Percentiles rank a stretch among this genome's conserved stretches.
phyloP scores from a whole-genome alignment of 2,888 invertebrate genomes.

The Ectemnius continuus region DNA sequence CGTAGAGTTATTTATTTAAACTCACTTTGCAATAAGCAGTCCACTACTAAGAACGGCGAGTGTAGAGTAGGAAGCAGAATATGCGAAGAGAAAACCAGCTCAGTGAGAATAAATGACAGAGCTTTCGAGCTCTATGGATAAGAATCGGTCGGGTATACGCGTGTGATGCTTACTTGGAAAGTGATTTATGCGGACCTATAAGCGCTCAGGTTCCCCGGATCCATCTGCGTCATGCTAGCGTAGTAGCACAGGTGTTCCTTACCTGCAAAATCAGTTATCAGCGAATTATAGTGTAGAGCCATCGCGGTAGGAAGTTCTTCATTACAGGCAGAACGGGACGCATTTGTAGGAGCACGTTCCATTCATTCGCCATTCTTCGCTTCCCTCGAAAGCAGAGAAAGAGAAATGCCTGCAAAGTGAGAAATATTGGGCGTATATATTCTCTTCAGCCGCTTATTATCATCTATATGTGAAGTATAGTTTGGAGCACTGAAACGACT shows the following conservation, averaged over 20 bases:
- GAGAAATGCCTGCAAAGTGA: no score
- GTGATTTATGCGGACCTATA: slow-evolving; percentile 52
- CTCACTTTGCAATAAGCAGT: not conserved
- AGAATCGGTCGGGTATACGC: slow-evolving; percentile 51
- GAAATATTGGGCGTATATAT: no score
- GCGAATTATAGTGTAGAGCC: not conserved
- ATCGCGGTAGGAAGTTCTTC: slow-evolving; percentile 1
- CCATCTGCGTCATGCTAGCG: slow-evolving; percentile 50
- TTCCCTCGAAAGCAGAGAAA: no score
- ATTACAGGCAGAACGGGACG: not conserved
- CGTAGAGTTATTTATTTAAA: not conserved
- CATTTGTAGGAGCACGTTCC: not conserved
- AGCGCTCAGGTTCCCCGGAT: slow-evolving; percentile 38
- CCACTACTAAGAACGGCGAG: not conserved
- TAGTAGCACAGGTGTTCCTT: slow-evolving; percentile 11
- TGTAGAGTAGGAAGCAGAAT: slow-evolving; percentile 5
- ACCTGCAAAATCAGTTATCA: slow-evolving; percentile 22
- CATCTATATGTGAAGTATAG: no score
- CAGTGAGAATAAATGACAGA: slow-evolving; percentile 32
- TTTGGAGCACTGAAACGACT: no score
- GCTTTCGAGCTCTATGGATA: slow-evolving; percentile 46
- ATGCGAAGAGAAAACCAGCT: slow-evolving; percentile 28
- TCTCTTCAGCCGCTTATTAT: no score
- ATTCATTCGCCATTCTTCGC: not conserved
- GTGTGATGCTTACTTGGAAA: slow-evolving; percentile 36